Percentiles rank a stretch among this genome's conserved stretches.
Evolutionary conservation across 2,888 invertebrate genomes (phyloP).

Genomic region (Myopa tessellatipennis): DNA sequence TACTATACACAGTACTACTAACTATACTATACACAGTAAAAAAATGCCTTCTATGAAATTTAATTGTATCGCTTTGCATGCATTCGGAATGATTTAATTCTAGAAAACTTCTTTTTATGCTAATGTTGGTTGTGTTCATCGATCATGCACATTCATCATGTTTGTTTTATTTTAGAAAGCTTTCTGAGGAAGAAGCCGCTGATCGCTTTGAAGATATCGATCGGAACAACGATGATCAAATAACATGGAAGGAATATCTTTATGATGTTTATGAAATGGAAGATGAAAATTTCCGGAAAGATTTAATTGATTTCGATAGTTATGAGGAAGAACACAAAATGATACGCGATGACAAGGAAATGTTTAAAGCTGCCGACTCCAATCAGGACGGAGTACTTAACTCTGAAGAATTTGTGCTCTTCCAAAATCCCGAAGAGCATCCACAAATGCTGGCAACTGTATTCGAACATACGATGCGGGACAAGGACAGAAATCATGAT

Average conservation of each 20-base stretch:
- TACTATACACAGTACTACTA: too few species aligned
- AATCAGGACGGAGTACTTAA: slow-evolving; percentile 84
- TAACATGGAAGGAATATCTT: slow-evolving; percentile 93
- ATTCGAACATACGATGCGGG: slow-evolving; percentile 83
- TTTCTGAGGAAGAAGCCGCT: slow-evolving; percentile 87
- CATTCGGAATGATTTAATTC: too few species aligned
- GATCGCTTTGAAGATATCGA: slow-evolving; percentile 90
- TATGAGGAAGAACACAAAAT: slow-evolving; percentile 72
- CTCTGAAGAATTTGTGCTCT: slow-evolving; percentile 84
- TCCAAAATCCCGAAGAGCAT: slow-evolving; percentile 94
- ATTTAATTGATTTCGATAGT: slow-evolving; percentile 68
- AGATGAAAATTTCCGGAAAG: slow-evolving; percentile 69
- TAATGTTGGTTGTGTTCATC: neutral
- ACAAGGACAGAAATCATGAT: slow-evolving; percentile 88
- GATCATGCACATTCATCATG: too few species aligned
- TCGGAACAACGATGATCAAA: slow-evolving; percentile 80
- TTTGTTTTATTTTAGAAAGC: slow-evolving; percentile 71
- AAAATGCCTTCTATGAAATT: too few species aligned
- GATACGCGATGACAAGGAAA: slow-evolving; percentile 82
- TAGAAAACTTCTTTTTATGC: too few species aligned
- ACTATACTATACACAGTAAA: too few species aligned
- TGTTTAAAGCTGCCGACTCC: slow-evolving; percentile 87
- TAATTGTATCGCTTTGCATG: too few species aligned
- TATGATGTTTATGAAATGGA: slow-evolving; percentile 87
- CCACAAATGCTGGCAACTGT: slow-evolving; percentile 85